phyloP scores from a whole-genome alignment of 1,140 invertebrate species.

The Pogonus chalceus region DNA sequence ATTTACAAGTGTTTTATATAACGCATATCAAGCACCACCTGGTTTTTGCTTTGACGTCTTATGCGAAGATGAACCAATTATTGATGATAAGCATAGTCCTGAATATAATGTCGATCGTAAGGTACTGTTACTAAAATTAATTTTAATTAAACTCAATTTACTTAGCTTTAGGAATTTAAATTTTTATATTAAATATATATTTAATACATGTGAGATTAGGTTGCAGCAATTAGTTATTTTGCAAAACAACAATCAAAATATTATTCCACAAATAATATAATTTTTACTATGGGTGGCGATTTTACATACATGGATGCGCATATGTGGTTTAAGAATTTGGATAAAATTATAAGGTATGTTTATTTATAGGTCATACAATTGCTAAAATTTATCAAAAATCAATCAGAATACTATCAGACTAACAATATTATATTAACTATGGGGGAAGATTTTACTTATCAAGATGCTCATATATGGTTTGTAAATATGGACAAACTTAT shows the following conservation, averaged over 20 bases:
- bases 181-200: neutral
- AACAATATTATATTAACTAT: slow-evolving; percentile 82
- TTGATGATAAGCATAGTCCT: slow-evolving; percentile 59
- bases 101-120: slow-evolving; percentile 60
- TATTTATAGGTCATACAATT: slow-evolving; percentile 22
- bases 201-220: neutral
- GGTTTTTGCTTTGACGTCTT: slow-evolving; percentile 85
- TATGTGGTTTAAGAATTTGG: slow-evolving; percentile 78
- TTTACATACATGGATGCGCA: slow-evolving; percentile 82
- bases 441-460: slow-evolving; percentile 90
- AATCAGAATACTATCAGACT: slow-evolving; percentile 42
- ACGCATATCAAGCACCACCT: slow-evolving; percentile 68
- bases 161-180: neutral
- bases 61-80: slow-evolving; percentile 72
- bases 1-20: slow-evolving; percentile 64
- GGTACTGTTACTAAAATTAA: slow-evolving; percentile 37
- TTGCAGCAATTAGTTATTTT: slow-evolving; percentile 14
- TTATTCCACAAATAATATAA: slow-evolving; percentile 61
- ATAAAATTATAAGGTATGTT: slow-evolving; percentile 74
- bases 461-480: slow-evolving; percentile 74
- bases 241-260: slow-evolving; percentile 37
- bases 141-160: neutral
- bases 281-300: slow-evolving; percentile 90
- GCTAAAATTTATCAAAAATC: slow-evolving; percentile 15
- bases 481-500: slow-evolving; percentile 85